Evolutionary conservation across 2,113 vertebrate species (phyloP).

Genomic region (Pelodiscus sinensis): DNA sequence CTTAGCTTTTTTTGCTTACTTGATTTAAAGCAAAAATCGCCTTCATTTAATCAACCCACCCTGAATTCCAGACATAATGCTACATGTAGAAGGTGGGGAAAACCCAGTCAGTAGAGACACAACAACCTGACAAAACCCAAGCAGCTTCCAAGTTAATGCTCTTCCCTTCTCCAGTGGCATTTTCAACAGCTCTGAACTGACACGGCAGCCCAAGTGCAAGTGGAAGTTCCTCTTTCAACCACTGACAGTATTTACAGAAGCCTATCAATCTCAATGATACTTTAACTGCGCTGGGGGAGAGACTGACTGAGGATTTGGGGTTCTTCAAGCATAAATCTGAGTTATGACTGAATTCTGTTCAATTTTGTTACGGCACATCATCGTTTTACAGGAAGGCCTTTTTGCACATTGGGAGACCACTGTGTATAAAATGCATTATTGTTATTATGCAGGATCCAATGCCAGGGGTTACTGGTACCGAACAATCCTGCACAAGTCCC

Average conservation of each 20-base stretch:
- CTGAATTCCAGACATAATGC: background rate
- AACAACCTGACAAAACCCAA: constrained; percentile 46
- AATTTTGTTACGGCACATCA: background rate
- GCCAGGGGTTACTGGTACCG: background rate
- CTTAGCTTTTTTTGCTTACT: too few species aligned
- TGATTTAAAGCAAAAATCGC: too few species aligned
- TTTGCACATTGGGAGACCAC: background rate
- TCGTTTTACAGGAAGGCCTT: background rate
- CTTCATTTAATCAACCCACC: too few species aligned
- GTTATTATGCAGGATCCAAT: background rate
- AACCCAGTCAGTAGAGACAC: constrained; percentile 46
- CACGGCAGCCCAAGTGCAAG: constrained; percentile 55
- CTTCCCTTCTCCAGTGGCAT: background rate
- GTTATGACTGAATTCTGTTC: background rate
- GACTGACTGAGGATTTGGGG: background rate
- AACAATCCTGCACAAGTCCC: background rate
- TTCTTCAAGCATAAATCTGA: background rate
- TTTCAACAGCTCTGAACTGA: constrained; percentile 57
- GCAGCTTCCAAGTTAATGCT: constrained; percentile 19
- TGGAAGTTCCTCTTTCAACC: constrained; percentile 30
- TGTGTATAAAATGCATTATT: constrained; percentile 19
- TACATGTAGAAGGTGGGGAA: background rate
- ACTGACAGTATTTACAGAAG: constrained; percentile 9
- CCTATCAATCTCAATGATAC: background rate
- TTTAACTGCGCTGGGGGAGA: background rate